Conservation (phyloP, 2,113 vertebrate genomes). For the Holacanthus passer region DNA sequence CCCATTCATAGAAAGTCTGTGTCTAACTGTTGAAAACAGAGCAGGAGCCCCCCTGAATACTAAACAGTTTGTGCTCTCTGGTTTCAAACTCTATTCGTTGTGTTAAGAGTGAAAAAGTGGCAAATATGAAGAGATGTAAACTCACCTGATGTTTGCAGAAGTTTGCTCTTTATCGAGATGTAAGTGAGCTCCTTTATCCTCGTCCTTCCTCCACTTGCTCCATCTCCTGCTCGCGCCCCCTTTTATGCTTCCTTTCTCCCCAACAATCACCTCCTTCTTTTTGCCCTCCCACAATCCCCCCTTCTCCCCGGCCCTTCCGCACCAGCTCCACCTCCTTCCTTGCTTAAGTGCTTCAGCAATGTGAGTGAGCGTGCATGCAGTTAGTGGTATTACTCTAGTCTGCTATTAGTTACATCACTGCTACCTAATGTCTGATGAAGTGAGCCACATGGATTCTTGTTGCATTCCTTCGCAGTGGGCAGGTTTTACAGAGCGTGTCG, state of each 20-base stretch:
- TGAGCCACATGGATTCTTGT: slow-evolving; percentile 5
- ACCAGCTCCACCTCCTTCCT: slow-evolving; percentile 66
- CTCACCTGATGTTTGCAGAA: slow-evolving; percentile 59
- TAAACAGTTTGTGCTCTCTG: slow-evolving; percentile 10
- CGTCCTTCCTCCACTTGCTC: slow-evolving; percentile 49
- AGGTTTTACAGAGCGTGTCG: slow-evolving; percentile 43
- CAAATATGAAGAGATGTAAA: background rate
- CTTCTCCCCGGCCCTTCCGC: slow-evolving; percentile 16
- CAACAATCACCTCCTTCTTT: slow-evolving; percentile 72
- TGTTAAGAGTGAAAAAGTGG: background rate
- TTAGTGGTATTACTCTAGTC: slow-evolving; percentile 10
- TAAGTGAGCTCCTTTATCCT: slow-evolving; percentile 2
- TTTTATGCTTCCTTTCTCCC: slow-evolving; percentile 53
- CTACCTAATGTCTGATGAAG: background rate
- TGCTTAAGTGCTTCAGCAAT: slow-evolving; percentile 26
- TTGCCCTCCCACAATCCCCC: slow-evolving; percentile 56
- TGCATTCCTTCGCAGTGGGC: slow-evolving; percentile 5
- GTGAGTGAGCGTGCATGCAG: slow-evolving; percentile 31
- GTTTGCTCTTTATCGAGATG: background rate
- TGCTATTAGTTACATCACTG: slow-evolving; percentile 37
- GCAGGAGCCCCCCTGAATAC: background rate
- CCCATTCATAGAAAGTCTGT: slow-evolving; percentile 27
- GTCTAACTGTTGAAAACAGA: background rate
- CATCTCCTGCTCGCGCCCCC: slow-evolving; percentile 30
- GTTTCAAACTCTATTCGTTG: background rate